A percentile compares a stretch with the other conserved stretches of the same genome.
Evolutionary conservation across 2,113 vertebrate species (phyloP).

Genomic region (Cyprinodon variegatus): DNA sequence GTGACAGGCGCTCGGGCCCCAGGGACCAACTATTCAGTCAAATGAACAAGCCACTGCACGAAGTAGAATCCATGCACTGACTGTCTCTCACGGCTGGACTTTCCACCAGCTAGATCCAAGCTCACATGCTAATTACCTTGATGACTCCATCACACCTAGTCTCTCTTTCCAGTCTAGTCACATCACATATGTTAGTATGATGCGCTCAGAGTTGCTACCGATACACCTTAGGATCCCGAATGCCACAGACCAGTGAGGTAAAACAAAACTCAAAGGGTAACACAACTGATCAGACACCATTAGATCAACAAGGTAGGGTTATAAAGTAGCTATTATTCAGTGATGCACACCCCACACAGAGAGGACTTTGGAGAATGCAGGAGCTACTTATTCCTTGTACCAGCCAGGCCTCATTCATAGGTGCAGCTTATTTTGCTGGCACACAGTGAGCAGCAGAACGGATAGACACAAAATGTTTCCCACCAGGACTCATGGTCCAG

Average conservation of each 20-base stretch:
- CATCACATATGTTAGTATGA: neutral
- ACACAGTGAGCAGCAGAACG: neutral
- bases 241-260: neutral
- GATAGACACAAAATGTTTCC: too few species aligned
- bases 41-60: neutral
- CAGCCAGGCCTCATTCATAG: neutral
- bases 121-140: neutral
- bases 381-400: neutral
- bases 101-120: constrained; percentile 13
- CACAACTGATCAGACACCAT: neutral
- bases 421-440: neutral
- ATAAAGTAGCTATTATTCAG: neutral
- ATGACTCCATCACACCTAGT: neutral
- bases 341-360: neutral
- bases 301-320: neutral
- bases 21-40: neutral
- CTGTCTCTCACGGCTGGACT: neutral
- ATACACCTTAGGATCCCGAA: neutral
- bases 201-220: neutral
- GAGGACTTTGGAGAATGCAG: neutral
- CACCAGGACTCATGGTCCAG: too few species aligned
- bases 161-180: neutral
- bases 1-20: neutral
- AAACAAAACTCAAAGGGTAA: neutral
- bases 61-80: neutral